Base-by-base conservation (phyloP, 2,797 vertebrate species). In the Malacoctenus gilli region DNA sequence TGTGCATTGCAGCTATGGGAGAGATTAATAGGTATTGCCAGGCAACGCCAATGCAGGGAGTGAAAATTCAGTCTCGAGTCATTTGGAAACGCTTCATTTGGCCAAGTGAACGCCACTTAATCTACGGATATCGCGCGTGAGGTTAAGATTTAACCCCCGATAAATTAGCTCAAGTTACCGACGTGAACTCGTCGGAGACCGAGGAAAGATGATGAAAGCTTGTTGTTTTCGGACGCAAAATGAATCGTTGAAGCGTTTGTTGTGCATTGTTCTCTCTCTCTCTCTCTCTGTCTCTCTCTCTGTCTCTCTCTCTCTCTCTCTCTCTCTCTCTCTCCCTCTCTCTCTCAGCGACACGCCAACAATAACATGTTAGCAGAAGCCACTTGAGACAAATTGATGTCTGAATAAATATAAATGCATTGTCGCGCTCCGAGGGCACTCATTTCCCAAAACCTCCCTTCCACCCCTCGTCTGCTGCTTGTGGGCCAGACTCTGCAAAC, bases 21-120 rank as follows among this genome's bases (percentile, higher is more conserved):
- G 55, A 84, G 80, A 87, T 83, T 81, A 82, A 88, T 87, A 83
- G 78, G 42, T 62, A 81, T 83, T 75, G 80, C 85, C 78, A 78
- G 76, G 86, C 78, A 87, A 87, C 86, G 41, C 57, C 54, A 58
- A 70, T 14, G 11, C 59, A 63, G 2, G 35, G 82, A 83, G 77
- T 83, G 79, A 71, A 83, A 80, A 85, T 88, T 75, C 74, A 59
- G 62, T 43, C 32, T 62, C 36, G 43, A 72, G 60, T 76, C 77
- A 77, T 83, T n/a, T 78, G 75, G 78, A 81, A 77, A 39, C 72
- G 61, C 68, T 77, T 77, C 8, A 69, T 72, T 65, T 76, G 59
- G 18, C 41, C 52, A 20, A 13, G 53, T 36, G 35, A 42, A 42
- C 36, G 40, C 48, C 46, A 49, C n/a, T n/a, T n/a, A 50, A 66